Percentiles rank a stretch among this genome's conserved stretches.
phyloP scores from a whole-genome alignment of 2,113 vertebrate species.

The Sakesphorus luctuosus region DNA sequence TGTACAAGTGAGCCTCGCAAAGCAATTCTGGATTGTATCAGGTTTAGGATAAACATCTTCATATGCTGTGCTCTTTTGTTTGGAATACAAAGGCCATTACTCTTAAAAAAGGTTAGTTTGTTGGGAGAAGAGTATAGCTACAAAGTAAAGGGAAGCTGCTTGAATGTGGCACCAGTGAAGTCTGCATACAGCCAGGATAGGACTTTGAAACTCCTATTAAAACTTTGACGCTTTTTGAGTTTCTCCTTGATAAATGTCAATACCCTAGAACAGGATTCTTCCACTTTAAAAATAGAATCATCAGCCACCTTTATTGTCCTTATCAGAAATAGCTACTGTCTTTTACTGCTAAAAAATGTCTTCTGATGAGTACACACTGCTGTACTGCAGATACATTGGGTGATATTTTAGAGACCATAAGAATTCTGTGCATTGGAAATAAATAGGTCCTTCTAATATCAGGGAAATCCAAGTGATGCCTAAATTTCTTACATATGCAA shows the following conservation, averaged over 20 bases:
- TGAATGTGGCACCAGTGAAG: background rate
- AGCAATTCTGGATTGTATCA: background rate
- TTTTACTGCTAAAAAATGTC: constrained; percentile 5
- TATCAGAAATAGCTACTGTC: background rate
- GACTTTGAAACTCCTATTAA: background rate
- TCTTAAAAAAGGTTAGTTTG: background rate
- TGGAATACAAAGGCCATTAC: background rate
- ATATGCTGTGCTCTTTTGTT: background rate
- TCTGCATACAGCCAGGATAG: background rate
- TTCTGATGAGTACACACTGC: background rate
- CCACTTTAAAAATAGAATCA: background rate
- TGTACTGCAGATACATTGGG: background rate
- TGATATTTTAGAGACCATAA: background rate
- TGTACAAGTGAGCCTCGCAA: background rate
- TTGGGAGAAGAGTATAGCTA: background rate
- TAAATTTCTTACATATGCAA: background rate
- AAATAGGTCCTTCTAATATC: background rate
- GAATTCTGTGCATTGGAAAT: background rate
- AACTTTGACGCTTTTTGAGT: background rate
- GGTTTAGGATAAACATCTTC: background rate
- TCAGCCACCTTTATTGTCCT: background rate
- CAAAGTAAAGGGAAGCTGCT: background rate
- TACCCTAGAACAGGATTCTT: background rate
- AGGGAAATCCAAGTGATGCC: background rate
- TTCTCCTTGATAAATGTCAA: background rate